Evolutionary conservation across 2,888 invertebrate species (phyloP), one percentile per base, ranked within the genome.

Genomic region (Isotomurus palustris): DNA sequence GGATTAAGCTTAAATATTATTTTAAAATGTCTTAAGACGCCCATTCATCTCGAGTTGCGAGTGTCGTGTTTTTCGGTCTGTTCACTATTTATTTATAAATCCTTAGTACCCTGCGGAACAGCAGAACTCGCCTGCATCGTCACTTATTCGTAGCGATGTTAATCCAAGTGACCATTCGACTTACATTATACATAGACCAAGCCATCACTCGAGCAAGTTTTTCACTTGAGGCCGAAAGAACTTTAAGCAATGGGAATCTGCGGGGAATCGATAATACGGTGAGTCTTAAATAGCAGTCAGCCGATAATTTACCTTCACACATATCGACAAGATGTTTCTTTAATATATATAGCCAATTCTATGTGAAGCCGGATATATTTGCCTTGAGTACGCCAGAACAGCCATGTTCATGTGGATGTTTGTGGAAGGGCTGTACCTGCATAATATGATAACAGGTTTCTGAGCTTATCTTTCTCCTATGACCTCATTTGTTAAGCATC

Each of bases 331-430:
- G 25, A 27, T 58, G 52, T 62, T 56, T 44, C n/a, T 32, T 8
- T 8, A 32, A 32, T 10, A 32, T 40, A 72, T 72, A 3, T 77
- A 93, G 92, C 85, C 86, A 1, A 81, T 85, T 50, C 74, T 93
- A 0, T 93, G 93, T 73, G 88, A 91, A 73, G 78, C 81, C 0
- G 83, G 84, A 50, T 89, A 89, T 76, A 80, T 87, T 0, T 75
- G 91, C 1, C 76, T 95, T 66, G 96, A 96, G 73, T 95, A 92
- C 73, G 85, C 88, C 0, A 85, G 88, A 63, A 88, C 91, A 0
- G 87, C 89, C 1, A 91, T 91, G 83, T 95, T 93, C 73, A 86
- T 88, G 83, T 96, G 96, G 94, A 95, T 95, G 92, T 88, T 95
- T 72, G 86, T 94, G 52, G 95, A 96, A 75, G 95, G 94, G 0